Base-by-base conservation (phyloP, 1,140 invertebrate genomes). In the Saccostrea glomerata region DNA sequence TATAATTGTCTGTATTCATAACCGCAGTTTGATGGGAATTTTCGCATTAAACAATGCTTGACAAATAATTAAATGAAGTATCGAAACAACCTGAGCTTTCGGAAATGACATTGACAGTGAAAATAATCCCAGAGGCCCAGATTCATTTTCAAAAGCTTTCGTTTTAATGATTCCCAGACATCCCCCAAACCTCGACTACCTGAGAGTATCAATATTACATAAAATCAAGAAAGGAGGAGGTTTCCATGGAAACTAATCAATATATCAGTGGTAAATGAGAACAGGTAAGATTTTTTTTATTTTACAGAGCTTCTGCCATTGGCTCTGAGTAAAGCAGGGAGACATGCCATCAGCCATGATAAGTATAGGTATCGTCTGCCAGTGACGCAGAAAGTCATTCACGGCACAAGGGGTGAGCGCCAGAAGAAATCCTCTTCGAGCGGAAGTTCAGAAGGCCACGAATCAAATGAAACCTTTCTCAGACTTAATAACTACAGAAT, bases 161-260 rank as follows among this genome's bases (percentile, higher is more conserved):
- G 58, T 60, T 58, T 60, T 30, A 60, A 30, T 85, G 36, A 56
- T 85, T 85, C 84, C 25, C 25, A 20, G 17, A 60, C 0, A 23
- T 70, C 23, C 56, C 60, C 63, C 54, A 70, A 63, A 70, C 36
- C 23, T 63, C 36, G 15, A 66, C 60, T 86, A 47, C 47, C 85
- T 86, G 60, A 70, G 17, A 86, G 63, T 70, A 70, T 73, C 20
- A 70, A 70, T 60, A 86, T 70, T 54, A 70, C 85, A 60, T 70
- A 40, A 30, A 70, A 47, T 12, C n/a, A 56, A 12, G 23, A 66
- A 63, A 40, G 36, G 58, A 66, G 23, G 30, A 60, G 30, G 58
- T 85, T 63, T 40, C 56, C 84, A 63, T 85, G 40, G 85, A 25
- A 86, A 23, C 30, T 23, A 54, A 70, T 86, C 85, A 70, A 86